phyloP scores from a whole-genome alignment of 2,797 vertebrate genomes.

The Sebastiscus tertius region DNA sequence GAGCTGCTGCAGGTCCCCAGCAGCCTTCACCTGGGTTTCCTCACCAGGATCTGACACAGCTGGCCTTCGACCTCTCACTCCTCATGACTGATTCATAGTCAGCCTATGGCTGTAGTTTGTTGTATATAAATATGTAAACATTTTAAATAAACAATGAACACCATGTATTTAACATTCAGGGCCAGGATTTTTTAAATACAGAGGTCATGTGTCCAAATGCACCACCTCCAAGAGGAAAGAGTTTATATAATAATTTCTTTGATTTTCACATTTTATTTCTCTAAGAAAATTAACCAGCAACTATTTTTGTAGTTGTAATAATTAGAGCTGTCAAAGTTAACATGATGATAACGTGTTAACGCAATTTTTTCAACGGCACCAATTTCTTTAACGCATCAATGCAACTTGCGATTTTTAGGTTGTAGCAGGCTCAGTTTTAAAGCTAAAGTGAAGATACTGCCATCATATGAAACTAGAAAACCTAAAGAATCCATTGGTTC shows the following conservation, averaged over 20 bases:
- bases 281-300: background rate
- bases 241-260: background rate
- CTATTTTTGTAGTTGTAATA: background rate
- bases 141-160: constrained; percentile 18
- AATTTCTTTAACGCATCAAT: no score
- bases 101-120: background rate
- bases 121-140: constrained; percentile 19
- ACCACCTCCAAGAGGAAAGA: background rate
- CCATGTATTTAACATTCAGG: background rate
- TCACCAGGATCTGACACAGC: constrained; percentile 86
- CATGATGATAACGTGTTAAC: no score
- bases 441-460: no score
- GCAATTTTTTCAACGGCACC: no score
- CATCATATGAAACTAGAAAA: no score
- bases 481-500: accelerated
- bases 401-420: no score
- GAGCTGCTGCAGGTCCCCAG: constrained; percentile 93
- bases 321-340: no score
- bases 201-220: background rate
- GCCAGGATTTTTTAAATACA: background rate
- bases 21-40: constrained; percentile 92
- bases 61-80: background rate
- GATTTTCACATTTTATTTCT: background rate
- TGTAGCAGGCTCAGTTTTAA: no score
- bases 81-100: constrained; percentile 6